These are phyloP conservation scores for Caenorhabditis zanzibari DNA, from an alignment of 2,888 invertebrate species.

Conservation along the genomic window DNA sequence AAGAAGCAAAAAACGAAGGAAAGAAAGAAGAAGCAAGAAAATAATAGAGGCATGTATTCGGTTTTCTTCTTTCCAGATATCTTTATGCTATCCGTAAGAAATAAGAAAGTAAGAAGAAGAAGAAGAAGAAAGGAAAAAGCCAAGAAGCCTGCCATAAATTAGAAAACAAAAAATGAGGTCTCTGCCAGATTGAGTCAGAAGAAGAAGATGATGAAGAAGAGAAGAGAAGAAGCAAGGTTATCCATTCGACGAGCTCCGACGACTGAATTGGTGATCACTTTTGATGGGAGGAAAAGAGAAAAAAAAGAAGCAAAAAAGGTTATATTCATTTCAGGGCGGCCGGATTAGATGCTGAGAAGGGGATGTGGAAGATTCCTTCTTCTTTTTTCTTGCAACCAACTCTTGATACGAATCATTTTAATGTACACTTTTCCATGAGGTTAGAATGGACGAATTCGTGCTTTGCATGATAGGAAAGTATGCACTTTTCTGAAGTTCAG, in stretches of 20 bases:
- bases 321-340: conserved; percentile 62
- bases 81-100: conserved; percentile 14
- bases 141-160: conserved; percentile 54
- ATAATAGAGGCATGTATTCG: conserved; percentile 49
- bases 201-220: conserved; percentile 13
- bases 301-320: conserved; percentile 40
- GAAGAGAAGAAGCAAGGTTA: conserved; percentile 46
- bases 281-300: conserved; percentile 20
- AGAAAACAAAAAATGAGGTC: conserved; percentile 49
- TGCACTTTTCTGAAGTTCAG: too few relatives aligned
- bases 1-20: conserved; percentile 20
- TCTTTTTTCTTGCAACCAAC: conserved; percentile 36
- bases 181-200: conserved; percentile 46
- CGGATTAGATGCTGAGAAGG: conserved; percentile 44
- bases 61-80: conserved; percentile 40
- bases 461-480: too few relatives aligned
- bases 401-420: conserved; percentile 29
- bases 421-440: background rate
- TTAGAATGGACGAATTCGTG: conserved; percentile 36
- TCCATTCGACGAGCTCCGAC: conserved; percentile 20
- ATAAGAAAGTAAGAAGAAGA: background rate
- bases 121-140: conserved; percentile 35
- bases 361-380: background rate
- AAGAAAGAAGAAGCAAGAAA: conserved; percentile 35
- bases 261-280: conserved; percentile 61